Conservation (phyloP, 2,888 invertebrate genomes). For the Agonopterix subpropinquella region DNA sequence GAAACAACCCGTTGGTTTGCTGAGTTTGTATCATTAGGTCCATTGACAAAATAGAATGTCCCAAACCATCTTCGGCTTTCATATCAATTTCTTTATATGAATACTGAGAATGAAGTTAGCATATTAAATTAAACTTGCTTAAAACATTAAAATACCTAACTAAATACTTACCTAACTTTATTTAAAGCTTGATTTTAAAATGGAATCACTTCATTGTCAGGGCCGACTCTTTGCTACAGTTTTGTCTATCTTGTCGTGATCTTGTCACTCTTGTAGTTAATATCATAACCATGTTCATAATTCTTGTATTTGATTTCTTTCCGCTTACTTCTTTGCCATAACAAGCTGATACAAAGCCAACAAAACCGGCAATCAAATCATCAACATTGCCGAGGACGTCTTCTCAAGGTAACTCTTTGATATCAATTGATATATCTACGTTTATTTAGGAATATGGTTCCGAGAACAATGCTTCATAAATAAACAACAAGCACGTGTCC, state of each 20-base stretch:
- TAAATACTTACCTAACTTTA: background rate
- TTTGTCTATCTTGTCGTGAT: slow-evolving; percentile 20
- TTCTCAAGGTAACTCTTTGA: slow-evolving; percentile 88
- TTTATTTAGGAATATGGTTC: background rate
- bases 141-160: background rate
- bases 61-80: slow-evolving; percentile 13
- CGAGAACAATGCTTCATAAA: background rate
- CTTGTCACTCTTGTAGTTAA: slow-evolving; percentile 53
- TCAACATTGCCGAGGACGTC: slow-evolving; percentile 95
- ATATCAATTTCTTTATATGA: slow-evolving; percentile 11
- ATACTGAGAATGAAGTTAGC: background rate
- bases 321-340: slow-evolving; percentile 75
- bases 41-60: slow-evolving; percentile 20
- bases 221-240: slow-evolving; percentile 18
- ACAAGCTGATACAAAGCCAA: slow-evolving; percentile 94
- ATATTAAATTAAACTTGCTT: background rate
- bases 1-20: too few species aligned
- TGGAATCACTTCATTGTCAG: slow-evolving; percentile 18
- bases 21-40: slow-evolving; percentile 25
- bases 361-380: slow-evolving; percentile 97
- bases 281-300: slow-evolving; percentile 58
- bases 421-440: slow-evolving; percentile 34
- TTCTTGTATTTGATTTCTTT: slow-evolving; percentile 73
- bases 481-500: background rate
- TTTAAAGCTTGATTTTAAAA: slow-evolving; percentile 3